Evolutionary conservation across 2,797 vertebrate species (phyloP).

Genomic region (Poliocrania exsul): DNA sequence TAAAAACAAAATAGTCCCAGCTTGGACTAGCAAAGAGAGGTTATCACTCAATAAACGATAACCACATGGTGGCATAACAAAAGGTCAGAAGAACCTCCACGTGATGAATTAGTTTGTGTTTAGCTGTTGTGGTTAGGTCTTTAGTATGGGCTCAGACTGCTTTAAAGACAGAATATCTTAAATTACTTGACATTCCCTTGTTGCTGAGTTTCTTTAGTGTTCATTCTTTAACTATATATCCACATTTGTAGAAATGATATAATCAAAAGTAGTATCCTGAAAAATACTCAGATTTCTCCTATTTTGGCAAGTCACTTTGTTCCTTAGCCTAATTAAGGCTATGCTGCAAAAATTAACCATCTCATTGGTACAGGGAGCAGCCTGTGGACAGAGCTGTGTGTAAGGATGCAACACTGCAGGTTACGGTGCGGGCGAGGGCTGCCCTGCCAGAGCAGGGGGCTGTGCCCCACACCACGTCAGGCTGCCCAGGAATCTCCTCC

Average conservation of each 20-base stretch:
- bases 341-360: not conserved
- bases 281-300: not conserved
- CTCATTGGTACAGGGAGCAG: not conserved
- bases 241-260: not conserved
- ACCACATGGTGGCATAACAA: not conserved
- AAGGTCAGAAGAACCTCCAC: constrained; percentile 8
- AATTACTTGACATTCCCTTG: not conserved
- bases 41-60: not conserved
- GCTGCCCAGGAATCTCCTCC: not conserved
- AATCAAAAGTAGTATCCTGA: not conserved
- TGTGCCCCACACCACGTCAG: accelerated
- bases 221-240: not conserved
- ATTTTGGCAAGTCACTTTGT: not conserved
- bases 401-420: not conserved
- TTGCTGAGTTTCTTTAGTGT: not conserved
- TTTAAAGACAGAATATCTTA: not conserved
- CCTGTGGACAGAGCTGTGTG: not conserved
- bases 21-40: not conserved
- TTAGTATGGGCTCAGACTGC: not conserved
- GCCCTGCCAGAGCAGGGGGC: not conserved
- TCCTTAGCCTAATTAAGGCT: not conserved
- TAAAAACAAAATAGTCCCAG: not conserved
- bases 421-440: accelerated
- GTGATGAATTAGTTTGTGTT: not conserved
- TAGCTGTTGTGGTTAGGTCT: not conserved